Base-by-base conservation (phyloP, 2,797 vertebrate genomes). In the Rallus crepitans region DNA sequence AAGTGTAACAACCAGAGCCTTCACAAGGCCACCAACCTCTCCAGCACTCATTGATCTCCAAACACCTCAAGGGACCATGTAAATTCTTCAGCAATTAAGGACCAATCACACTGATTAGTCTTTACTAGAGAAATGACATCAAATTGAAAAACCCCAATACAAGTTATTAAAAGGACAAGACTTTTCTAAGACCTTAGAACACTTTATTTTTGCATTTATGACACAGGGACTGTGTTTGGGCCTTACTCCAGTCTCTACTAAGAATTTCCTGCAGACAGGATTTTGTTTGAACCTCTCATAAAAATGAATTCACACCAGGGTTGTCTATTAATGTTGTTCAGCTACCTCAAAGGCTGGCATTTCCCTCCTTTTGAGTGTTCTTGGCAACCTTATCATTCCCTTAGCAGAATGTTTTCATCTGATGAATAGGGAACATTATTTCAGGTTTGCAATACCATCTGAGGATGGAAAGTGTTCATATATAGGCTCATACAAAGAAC, bases 301-400 rank as follows among this genome's bases (percentile, higher is more conserved):
- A 69, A 79, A 72, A 27, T 28, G 7, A 52, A 47, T 59, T 57
- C 77, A 76, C 66, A 42, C 40, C 47, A 59, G 47, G 27, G 16
- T 4, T 89, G 70, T 15, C 55, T 79, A 3, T 35, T 42, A 81
- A 56, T 3, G 40, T 66, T 60, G 16, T 64, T 80, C 85, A 81
- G 47, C 12, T 61, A 48, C 27, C 82, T 70, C 30, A 55, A 78
- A 75, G 79, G 45, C 13, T 90, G 72, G 6, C 37, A 68, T 71
- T 90, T 81, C 50, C 76, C 35, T 77, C 72, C n/a, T 68, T 53
- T 8, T 23, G 71, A 94, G 64, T 79, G 16, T 82, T 93, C 76
- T 69, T 88, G 80, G 59, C 57, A 81, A 86, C 30, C 27, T 71
- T 64, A 68, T 30, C 14, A 25, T 53, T 89, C 71, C 31, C 65